Evolutionary conservation across 2,888 invertebrate species (phyloP).

Genomic region (Seira sanloemensis): DNA sequence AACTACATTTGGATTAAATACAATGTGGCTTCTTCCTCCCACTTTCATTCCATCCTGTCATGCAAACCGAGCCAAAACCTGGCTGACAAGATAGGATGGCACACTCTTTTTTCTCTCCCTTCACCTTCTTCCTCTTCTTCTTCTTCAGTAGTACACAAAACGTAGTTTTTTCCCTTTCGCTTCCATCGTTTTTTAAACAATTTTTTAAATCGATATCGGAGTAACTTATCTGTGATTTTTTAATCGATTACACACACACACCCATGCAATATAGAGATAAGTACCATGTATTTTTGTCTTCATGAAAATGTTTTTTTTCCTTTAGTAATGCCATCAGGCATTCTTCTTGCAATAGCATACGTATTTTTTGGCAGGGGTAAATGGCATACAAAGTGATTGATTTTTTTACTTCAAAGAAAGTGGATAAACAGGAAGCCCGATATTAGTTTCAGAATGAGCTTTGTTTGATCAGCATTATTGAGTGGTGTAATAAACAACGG

Average conservation of each 20-base stretch:
- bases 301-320: too few species aligned
- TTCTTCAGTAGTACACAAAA: constrained; percentile 32
- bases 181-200: background rate
- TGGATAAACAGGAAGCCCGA: constrained; percentile 26
- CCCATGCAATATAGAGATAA: background rate
- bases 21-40: constrained; percentile 12
- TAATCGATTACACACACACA: constrained; percentile 20
- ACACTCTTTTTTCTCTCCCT: constrained; percentile 48
- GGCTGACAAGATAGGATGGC: constrained; percentile 41
- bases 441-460: background rate
- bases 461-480: constrained; percentile 22
- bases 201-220: constrained; percentile 17
- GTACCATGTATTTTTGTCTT: too few species aligned
- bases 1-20: constrained; percentile 6
- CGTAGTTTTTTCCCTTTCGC: too few species aligned
- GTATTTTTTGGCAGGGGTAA: constrained; percentile 9
- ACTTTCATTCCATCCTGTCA: constrained; percentile 10
- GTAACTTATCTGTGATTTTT: constrained; percentile 42
- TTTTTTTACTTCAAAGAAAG: constrained; percentile 16
- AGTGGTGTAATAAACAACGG: constrained; percentile 15
- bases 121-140: too few species aligned
- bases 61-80: background rate
- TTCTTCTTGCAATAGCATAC: background rate
- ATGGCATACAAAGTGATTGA: constrained; percentile 43
- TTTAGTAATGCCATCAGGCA: background rate